These are phyloP conservation scores for Lacerta viridis DNA, from an alignment of 2,797 vertebrate genomes.

Conservation along the genomic window DNA sequence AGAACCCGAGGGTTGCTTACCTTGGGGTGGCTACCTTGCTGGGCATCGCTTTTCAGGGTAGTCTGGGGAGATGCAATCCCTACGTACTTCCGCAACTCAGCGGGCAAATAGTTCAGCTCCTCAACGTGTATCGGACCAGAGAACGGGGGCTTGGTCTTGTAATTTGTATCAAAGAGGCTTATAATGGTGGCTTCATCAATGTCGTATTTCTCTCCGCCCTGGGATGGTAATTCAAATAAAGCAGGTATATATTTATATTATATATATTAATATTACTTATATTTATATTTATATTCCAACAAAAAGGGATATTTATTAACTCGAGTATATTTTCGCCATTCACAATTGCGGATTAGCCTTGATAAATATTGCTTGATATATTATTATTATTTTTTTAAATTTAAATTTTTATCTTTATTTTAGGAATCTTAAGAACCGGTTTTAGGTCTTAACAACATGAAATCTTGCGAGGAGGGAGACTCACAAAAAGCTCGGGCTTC, in stretches of 20 bases:
- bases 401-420: no score
- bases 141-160: constrained; percentile 48
- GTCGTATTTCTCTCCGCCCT: constrained; percentile 74
- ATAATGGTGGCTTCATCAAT: constrained; percentile 72
- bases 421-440: neutral
- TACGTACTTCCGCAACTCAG: constrained; percentile 37
- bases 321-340: neutral
- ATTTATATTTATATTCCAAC: no score
- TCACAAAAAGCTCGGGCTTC: neutral
- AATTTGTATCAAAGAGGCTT: constrained; percentile 72
- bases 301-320: neutral
- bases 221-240: constrained; percentile 14
- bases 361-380: neutral
- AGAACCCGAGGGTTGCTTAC: constrained; percentile 9
- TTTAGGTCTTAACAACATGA: neutral
- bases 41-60: neutral
- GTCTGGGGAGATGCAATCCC: neutral
- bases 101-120: constrained; percentile 48
- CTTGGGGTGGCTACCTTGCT: neutral
- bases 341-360: neutral
- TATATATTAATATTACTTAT: no score
- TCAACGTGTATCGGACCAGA: constrained; percentile 29
- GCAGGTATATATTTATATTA: no score
- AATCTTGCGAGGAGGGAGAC: neutral
- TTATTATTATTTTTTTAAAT: no score